Percentiles rank a stretch among this genome's conserved stretches.
Conservation (phyloP, 2,797 vertebrate species). For the Lemur catta region DNA sequence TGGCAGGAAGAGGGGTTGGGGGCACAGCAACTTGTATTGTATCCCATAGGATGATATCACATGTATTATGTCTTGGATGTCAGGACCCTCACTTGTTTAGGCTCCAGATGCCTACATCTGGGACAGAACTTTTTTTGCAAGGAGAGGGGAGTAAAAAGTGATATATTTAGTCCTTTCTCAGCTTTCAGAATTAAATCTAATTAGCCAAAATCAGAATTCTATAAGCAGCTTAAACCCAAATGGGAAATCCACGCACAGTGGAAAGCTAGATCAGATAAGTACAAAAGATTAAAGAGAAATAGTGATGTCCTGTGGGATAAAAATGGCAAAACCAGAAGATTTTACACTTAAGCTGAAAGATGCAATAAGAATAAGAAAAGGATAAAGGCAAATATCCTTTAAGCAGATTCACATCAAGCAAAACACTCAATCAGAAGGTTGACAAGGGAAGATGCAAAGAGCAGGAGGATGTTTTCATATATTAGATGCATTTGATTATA, state of each 20-base stretch:
- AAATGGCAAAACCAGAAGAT: slow-evolving; percentile 75
- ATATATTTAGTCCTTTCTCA: slow-evolving; percentile 57
- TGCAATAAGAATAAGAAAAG: slow-evolving; percentile 70
- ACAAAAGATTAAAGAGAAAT: slow-evolving; percentile 73
- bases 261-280: slow-evolving; percentile 72
- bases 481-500: neutral
- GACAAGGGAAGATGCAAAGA: slow-evolving; percentile 13
- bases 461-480: neutral
- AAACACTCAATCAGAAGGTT: slow-evolving; percentile 55
- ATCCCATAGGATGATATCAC: neutral
- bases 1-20: neutral
- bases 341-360: slow-evolving; percentile 73
- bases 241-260: slow-evolving; percentile 57
- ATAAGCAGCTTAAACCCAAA: slow-evolving; percentile 75
- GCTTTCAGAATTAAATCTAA: slow-evolving; percentile 73
- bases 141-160: neutral
- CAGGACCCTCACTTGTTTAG: neutral
- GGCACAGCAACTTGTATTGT: neutral
- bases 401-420: slow-evolving; percentile 71
- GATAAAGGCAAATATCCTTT: slow-evolving; percentile 71
- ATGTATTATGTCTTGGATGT: neutral
- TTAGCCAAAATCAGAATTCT: slow-evolving; percentile 75
- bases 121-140: neutral
- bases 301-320: slow-evolving; percentile 67
- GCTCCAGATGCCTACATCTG: neutral